A percentile compares a stretch with the other conserved stretches of the same genome.
Conservation (phyloP, 2,797 vertebrate genomes). For the Cirrhinus mrigala region DNA sequence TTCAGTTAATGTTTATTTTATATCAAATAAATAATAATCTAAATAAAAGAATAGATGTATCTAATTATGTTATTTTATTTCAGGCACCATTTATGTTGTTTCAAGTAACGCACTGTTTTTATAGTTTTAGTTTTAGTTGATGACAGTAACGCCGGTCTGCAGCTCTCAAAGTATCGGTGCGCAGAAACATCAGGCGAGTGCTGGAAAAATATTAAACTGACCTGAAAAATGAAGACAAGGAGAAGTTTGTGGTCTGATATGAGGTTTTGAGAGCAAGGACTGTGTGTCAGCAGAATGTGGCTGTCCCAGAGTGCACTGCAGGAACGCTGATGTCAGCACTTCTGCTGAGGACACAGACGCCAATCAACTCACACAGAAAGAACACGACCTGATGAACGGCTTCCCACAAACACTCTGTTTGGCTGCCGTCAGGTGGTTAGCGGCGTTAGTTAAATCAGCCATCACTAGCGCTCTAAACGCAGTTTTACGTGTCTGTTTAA, state of each 20-base stretch:
- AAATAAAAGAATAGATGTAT: too few relatives aligned
- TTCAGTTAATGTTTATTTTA: too few relatives aligned
- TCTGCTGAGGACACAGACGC: conserved; percentile 77
- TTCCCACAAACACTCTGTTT: background rate
- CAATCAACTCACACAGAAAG: background rate
- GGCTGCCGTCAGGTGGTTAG: background rate
- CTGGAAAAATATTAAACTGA: background rate
- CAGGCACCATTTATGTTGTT: too few relatives aligned
- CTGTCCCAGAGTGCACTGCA: conserved; percentile 77
- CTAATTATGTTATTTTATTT: too few relatives aligned
- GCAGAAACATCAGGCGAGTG: background rate
- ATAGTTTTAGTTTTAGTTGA: too few relatives aligned
- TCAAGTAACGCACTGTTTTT: too few relatives aligned
- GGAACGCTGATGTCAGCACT: conserved; percentile 81
- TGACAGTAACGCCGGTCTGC: background rate
- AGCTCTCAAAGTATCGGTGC: background rate
- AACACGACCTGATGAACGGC: background rate
- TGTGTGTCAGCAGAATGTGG: conserved; percentile 78
- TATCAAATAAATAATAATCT: too few relatives aligned
- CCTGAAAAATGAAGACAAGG: background rate
- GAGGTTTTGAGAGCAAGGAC: conserved; percentile 77
- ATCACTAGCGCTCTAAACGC: background rate
- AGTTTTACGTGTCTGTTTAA: too few relatives aligned
- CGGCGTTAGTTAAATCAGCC: background rate
- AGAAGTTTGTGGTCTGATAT: conserved; percentile 76